These are phyloP conservation scores for Eurytemora carolleeae DNA, from an alignment of 1,140 invertebrate genomes.

Conservation along the genomic window DNA sequence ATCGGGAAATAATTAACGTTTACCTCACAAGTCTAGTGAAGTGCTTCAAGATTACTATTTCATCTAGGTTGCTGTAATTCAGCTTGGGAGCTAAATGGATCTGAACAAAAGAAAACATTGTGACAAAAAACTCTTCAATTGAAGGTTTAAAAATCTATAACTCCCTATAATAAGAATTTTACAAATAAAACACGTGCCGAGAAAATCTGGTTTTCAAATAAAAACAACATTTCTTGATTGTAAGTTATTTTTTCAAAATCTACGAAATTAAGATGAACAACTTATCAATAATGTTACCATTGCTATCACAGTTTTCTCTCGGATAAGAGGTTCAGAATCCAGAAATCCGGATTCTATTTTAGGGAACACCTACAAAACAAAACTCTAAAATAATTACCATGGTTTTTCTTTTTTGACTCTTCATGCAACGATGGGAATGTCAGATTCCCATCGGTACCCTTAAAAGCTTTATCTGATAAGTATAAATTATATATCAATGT, in stretches of 20 bases:
- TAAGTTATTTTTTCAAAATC: slow-evolving; percentile 11
- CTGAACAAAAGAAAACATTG: slow-evolving; percentile 47
- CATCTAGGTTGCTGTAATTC: slow-evolving; percentile 90
- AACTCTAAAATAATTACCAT: too few relatives aligned
- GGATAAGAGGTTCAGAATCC: slow-evolving; percentile 85
- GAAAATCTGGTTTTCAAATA: too few relatives aligned
- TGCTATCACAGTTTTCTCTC: slow-evolving; percentile 69
- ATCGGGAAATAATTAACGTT: slow-evolving; percentile 52
- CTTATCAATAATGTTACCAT: not conserved
- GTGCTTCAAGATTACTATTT: slow-evolving; percentile 74
- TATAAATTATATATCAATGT: too few relatives aligned
- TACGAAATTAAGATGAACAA: slow-evolving; percentile 10
- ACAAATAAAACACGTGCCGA: too few relatives aligned
- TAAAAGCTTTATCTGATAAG: too few relatives aligned
- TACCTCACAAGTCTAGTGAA: slow-evolving; percentile 85
- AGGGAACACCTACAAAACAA: slow-evolving; percentile 56
- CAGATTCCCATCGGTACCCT: too few relatives aligned
- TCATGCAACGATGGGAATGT: too few relatives aligned
- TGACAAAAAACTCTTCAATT: too few relatives aligned
- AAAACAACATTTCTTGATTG: too few relatives aligned
- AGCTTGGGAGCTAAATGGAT: slow-evolving; percentile 83
- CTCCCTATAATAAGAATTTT: too few relatives aligned
- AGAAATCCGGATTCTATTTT: slow-evolving; percentile 80
- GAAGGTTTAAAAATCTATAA: too few relatives aligned
- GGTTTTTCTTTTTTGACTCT: too few relatives aligned